Evolutionary conservation across 2,888 invertebrate genomes (phyloP), one percentile per base, ranked within the genome.

Genomic region (Pogonocherus hispidulus): DNA sequence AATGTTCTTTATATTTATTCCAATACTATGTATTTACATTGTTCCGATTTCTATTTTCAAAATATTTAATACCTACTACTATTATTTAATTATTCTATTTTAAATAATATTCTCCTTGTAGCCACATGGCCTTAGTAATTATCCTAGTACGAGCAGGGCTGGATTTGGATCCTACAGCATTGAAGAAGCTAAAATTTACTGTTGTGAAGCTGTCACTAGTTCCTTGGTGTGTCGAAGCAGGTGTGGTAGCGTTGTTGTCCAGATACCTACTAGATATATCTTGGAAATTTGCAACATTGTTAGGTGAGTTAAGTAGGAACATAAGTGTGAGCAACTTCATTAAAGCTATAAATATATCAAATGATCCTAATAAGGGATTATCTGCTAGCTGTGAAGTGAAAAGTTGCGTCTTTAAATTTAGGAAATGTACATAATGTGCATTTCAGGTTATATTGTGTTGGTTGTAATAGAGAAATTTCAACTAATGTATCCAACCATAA

Each of bases 101-200:
- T 27, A 27, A 5, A 8, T 3, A n/a, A 18, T 16, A 16, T 14
- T 47, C 18, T 60, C 75, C 67, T 69, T 89, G 49, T 88, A 95
- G 97, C 82, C 94, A 94, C 89, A 90, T 96, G 62, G 96, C 98
- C 14, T 87, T 98, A 80, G 95, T 96, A 6, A 94, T 98, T 69
- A 97, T 98, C 77, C 88, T 98, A 78, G 94, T 94, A 47, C 88
- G 97, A 83, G 98, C 98, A 70, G 98, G 98, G 16, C 88, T 98
- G 78, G 97, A 97, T 84, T 88, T 98, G 83, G 97, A 98, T 84
- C 95, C 96, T 1, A 87, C 88, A 54, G 96, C 96, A 2, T 88
- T 98, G 85, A 92, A 91, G 82, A 92, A 92, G 78, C 89, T 96
- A 73, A 95, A 93, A 84, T 88, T 92, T 70, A 93, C 94, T 1